Evolutionary conservation across 2,113 vertebrate genomes (phyloP).

Genomic region (Caloenas nicobarica): DNA sequence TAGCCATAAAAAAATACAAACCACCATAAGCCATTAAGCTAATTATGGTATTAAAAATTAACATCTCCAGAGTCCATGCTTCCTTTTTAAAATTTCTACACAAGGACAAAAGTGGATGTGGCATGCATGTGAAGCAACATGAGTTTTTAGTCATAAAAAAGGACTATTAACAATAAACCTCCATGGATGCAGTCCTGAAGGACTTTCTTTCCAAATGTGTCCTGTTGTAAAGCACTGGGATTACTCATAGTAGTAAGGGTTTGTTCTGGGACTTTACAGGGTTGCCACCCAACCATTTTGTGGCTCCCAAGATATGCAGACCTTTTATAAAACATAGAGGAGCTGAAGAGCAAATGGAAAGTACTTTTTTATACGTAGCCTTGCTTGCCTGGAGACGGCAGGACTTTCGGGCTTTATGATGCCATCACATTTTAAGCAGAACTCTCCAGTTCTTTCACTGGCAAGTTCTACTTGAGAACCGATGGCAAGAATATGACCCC

Average conservation of each 20-base stretch:
- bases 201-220: background rate
- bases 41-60: conserved; percentile 12
- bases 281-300: conserved; percentile 58
- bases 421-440: conserved; percentile 10
- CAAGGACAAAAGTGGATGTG: background rate
- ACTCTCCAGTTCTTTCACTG: background rate
- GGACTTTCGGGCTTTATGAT: background rate
- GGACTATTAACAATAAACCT: conserved; percentile 2
- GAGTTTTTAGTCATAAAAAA: conserved; percentile 4
- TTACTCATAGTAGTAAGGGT: conserved; percentile 42
- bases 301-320: conserved; percentile 31
- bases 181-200: background rate
- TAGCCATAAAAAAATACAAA: background rate
- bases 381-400: background rate
- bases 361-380: background rate
- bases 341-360: background rate
- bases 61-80: background rate
- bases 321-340: conserved; percentile 11
- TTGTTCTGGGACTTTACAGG: conserved; percentile 33
- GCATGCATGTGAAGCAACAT: background rate
- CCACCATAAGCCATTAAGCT: background rate
- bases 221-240: background rate
- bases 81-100: background rate
- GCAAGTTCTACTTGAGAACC: conserved; percentile 24
- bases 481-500: conserved; percentile 47